Conservation (phyloP, 2,888 invertebrate genomes). For the Neocrepidodera transversa region DNA sequence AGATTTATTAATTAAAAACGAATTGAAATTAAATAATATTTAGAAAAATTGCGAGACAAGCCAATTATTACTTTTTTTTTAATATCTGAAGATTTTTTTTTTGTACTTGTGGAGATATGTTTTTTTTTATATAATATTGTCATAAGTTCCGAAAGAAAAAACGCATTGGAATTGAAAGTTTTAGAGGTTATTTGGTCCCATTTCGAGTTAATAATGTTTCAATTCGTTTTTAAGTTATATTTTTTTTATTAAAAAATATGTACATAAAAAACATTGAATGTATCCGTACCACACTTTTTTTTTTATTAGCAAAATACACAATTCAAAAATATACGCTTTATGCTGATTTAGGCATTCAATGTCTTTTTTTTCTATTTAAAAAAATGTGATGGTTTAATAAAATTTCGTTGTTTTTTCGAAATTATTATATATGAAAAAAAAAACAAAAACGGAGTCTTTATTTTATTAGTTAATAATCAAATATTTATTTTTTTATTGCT, state of each 20-base stretch:
- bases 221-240: constrained; percentile 24
- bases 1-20: constrained; percentile 39
- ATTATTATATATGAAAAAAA: background rate
- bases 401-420: constrained; percentile 18
- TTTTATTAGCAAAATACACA: constrained; percentile 31
- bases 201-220: constrained; percentile 18
- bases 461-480: constrained; percentile 2
- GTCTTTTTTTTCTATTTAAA: constrained; percentile 27
- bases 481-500: constrained; percentile 7
- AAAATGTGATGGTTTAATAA: background rate
- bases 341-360: constrained; percentile 35
- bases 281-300: constrained; percentile 17
- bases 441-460: background rate
- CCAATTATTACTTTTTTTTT: too few species aligned
- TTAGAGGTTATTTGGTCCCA: constrained; percentile 23
- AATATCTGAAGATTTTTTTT: too few species aligned
- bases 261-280: constrained; percentile 35
- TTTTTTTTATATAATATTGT: constrained; percentile 21
- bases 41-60: too few species aligned
- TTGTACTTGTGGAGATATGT: constrained; percentile 22
- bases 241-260: constrained; percentile 14
- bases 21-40: constrained; percentile 36
- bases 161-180: constrained; percentile 1
- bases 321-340: constrained; percentile 38
- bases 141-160: constrained; percentile 5